Evolutionary conservation across 1,140 invertebrate genomes (phyloP).

Genomic region (Drosophila ercepeae): DNA sequence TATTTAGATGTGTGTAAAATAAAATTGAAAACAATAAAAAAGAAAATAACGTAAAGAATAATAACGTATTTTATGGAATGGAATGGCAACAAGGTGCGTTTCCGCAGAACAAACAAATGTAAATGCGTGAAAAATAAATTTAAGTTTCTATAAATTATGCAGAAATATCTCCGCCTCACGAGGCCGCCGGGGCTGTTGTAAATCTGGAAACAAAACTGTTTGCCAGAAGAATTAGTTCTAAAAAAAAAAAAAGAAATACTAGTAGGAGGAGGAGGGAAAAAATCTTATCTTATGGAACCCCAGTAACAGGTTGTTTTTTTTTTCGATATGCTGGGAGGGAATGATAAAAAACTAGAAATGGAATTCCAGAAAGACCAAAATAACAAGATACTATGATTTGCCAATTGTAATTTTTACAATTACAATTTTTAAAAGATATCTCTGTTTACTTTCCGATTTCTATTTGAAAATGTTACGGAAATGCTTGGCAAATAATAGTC

Average conservation of each 20-base stretch:
- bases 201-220: conserved; percentile 46
- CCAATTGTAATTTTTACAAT: conserved; percentile 32
- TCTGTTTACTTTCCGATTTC: not conserved
- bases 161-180: conserved; percentile 10
- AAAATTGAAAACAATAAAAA: not conserved
- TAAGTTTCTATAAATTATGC: conserved; percentile 57
- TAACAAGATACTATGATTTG: conserved; percentile 20
- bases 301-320: conserved; percentile 33
- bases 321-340: conserved; percentile 10
- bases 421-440: conserved; percentile 2
- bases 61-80: not conserved
- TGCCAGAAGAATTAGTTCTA: conserved; percentile 35
- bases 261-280: too few relatives aligned
- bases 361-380: not conserved
- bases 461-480: not conserved
- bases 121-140: conserved; percentile 77
- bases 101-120: conserved; percentile 29
- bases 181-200: conserved; percentile 26
- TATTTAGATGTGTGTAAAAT: conserved; percentile 5
- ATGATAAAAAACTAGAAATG: conserved; percentile 13
- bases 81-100: conserved; percentile 1
- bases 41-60: not conserved
- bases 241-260: not conserved
- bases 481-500: not conserved
- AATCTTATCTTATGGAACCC: conserved; percentile 24